A percentile compares a stretch with the other conserved stretches of the same genome.
These are phyloP conservation scores for Tenthredo livida DNA, from an alignment of 2,888 invertebrate species.

Conservation along the genomic window DNA sequence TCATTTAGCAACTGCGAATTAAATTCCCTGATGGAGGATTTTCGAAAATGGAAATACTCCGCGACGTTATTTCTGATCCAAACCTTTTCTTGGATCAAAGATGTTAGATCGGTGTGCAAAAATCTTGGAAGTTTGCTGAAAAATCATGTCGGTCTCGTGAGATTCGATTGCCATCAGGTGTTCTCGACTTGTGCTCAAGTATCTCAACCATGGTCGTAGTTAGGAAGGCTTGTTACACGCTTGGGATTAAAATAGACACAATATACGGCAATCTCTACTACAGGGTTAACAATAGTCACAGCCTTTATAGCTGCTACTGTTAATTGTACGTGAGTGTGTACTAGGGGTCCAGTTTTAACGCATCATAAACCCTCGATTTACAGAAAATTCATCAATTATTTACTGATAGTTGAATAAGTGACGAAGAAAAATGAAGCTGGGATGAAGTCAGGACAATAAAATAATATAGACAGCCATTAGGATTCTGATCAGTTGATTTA, in stretches of 20 bases:
- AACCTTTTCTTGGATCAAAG: not conserved
- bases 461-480: not conserved
- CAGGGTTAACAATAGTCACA: constrained; percentile 13
- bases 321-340: not conserved
- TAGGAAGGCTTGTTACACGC: not conserved
- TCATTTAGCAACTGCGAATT: not conserved
- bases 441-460: not conserved
- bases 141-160: not conserved
- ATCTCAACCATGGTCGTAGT: not conserved
- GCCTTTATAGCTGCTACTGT: not conserved
- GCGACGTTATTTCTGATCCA: not conserved
- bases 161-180: not conserved
- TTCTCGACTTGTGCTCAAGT: constrained; percentile 1
- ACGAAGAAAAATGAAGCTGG: not conserved
- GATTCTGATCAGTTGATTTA: not conserved
- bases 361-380: not conserved
- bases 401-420: too few relatives aligned
- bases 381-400: not conserved
- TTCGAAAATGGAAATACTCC: not conserved
- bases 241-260: constrained; percentile 19
- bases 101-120: not conserved
- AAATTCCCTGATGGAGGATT: not conserved
- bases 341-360: not conserved
- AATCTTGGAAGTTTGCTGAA: not conserved
- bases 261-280: constrained; percentile 16